Conservation (phyloP, 2,888 invertebrate species). For the Pristionchus fissidentatus region DNA sequence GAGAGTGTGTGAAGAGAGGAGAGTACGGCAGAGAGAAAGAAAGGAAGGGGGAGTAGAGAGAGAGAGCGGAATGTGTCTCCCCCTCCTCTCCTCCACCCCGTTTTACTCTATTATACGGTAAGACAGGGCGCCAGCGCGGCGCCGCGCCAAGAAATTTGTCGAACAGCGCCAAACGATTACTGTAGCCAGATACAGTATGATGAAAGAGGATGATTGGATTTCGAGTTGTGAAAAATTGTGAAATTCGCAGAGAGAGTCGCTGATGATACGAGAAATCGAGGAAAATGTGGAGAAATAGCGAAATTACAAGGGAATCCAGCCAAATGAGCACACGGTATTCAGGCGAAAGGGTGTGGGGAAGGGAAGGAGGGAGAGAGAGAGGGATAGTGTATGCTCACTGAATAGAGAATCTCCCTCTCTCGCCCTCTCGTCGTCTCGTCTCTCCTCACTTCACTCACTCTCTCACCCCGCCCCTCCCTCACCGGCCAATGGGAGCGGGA, state of each 20-base stretch:
- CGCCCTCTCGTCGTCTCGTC: not conserved
- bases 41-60: slow-evolving; percentile 13
- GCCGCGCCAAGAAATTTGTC: not conserved
- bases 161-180: not conserved
- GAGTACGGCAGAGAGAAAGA: not conserved
- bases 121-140: not conserved
- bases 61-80: slow-evolving; percentile 1
- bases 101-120: slow-evolving; percentile 49
- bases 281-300: slow-evolving; percentile 12
- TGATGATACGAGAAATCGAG: not conserved
- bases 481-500: not conserved
- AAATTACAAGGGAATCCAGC: not conserved
- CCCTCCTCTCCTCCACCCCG: slow-evolving; percentile 24
- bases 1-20: slow-evolving; percentile 13
- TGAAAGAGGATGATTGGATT: not conserved
- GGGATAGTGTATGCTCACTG: slow-evolving; percentile 12
- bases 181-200: not conserved
- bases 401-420: slow-evolving; percentile 17
- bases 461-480: not conserved
- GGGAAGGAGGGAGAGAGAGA: slow-evolving; percentile 12
- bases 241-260: not conserved
- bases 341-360: slow-evolving; percentile 13
- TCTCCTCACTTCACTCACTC: not conserved
- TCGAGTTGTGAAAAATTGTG: not conserved
- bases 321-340: slow-evolving; percentile 10